These are phyloP conservation scores for Troides aeacus DNA, from an alignment of 2,888 invertebrate species.

Conservation along the genomic window DNA sequence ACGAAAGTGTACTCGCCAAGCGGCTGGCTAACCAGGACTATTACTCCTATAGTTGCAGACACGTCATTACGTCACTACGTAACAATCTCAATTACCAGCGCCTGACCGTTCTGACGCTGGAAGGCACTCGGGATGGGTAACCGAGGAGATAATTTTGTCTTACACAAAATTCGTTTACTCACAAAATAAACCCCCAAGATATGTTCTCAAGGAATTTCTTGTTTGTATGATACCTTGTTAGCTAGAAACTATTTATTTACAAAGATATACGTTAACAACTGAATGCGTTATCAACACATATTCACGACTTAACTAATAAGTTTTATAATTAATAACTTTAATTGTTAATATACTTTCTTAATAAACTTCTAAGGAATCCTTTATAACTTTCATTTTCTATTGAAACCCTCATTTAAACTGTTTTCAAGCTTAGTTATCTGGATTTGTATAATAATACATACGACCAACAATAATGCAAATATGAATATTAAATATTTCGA, in stretches of 20 bases:
- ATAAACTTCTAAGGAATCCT: too few relatives aligned
- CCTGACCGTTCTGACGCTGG: slow-evolving; percentile 36
- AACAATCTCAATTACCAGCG: slow-evolving; percentile 55
- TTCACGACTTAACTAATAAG: too few relatives aligned
- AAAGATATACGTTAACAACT: not conserved
- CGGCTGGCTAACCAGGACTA: slow-evolving; percentile 35
- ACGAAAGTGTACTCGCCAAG: slow-evolving; percentile 26
- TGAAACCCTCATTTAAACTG: too few relatives aligned
- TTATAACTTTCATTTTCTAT: too few relatives aligned
- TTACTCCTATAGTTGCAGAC: slow-evolving; percentile 53
- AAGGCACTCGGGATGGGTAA: slow-evolving; percentile 45
- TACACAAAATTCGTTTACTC: slow-evolving; percentile 15
- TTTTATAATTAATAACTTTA: too few relatives aligned
- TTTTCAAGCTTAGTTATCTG: too few relatives aligned
- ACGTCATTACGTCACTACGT: slow-evolving; percentile 55
- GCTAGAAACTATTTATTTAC: not conserved
- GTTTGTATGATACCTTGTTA: not conserved
- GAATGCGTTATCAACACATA: too few relatives aligned
- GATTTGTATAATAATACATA: too few relatives aligned
- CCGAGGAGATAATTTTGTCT: slow-evolving; percentile 44
- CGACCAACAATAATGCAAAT: too few relatives aligned
- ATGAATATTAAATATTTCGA: too few relatives aligned
- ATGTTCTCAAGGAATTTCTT: not conserved
- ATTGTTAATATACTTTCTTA: too few relatives aligned
- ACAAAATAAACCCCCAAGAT: not conserved